phyloP scores from a whole-genome alignment of 2,888 invertebrate species.

The Perizoma flavofasciatum region DNA sequence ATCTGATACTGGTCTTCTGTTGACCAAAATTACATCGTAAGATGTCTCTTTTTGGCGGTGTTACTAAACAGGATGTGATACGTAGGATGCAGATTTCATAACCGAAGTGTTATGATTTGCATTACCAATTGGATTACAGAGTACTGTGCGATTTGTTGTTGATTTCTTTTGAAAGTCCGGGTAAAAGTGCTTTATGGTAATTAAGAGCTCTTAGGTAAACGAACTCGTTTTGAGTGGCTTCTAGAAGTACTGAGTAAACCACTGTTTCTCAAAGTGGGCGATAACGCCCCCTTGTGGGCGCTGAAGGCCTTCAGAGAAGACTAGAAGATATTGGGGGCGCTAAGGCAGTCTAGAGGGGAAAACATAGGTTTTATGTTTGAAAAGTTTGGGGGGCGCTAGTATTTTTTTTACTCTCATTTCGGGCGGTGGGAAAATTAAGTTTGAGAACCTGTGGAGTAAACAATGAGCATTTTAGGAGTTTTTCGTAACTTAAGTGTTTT shows the following conservation, averaged over 20 bases:
- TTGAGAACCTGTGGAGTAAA: too few species aligned
- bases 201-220: conserved; percentile 10
- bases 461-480: conserved; percentile 7
- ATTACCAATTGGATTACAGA: conserved; percentile 41
- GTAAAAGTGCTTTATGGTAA: conserved; percentile 28
- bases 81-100: conserved; percentile 36
- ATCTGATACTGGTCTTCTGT: neutral
- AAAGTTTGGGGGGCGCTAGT: too few species aligned
- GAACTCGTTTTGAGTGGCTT: neutral
- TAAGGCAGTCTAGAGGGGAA: too few species aligned
- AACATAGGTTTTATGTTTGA: too few species aligned
- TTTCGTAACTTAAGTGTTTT: neutral
- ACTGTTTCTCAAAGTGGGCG: too few species aligned
- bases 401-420: too few species aligned
- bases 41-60: conserved; percentile 7
- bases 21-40: conserved; percentile 2
- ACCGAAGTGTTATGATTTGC: conserved; percentile 21
- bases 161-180: conserved; percentile 48
- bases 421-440: too few species aligned
- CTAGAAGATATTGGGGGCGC: too few species aligned
- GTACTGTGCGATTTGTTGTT: conserved; percentile 34
- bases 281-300: too few species aligned
- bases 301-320: too few species aligned
- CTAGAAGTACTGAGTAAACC: conserved; percentile 11
- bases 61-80: conserved; percentile 24